Evolutionary conservation across 2,797 vertebrate species (phyloP).

Genomic region (Orestias chungarensis): DNA sequence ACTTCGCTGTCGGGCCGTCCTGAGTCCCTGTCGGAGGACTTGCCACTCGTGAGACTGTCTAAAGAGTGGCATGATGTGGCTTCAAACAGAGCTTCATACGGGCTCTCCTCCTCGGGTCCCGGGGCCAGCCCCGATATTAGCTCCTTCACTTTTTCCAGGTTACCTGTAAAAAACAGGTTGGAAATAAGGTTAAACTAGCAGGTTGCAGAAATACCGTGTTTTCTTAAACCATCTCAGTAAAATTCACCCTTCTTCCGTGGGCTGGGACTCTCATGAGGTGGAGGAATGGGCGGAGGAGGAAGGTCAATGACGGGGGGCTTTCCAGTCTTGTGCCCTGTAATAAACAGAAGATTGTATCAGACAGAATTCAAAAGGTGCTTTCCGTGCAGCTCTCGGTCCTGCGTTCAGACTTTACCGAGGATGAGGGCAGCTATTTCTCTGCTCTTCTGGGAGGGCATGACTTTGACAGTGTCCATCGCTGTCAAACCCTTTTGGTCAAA

Average conservation of each 20-base stretch:
- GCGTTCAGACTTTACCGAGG: slow-evolving; percentile 77
- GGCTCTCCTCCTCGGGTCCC: slow-evolving; percentile 87
- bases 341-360: slow-evolving; percentile 34
- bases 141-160: slow-evolving; percentile 85
- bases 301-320: slow-evolving; percentile 74
- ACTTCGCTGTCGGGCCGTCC: slow-evolving; percentile 83
- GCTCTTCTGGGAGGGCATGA: slow-evolving; percentile 97
- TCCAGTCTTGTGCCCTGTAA: slow-evolving; percentile 78
- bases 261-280: slow-evolving; percentile 76
- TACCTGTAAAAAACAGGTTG: slow-evolving; percentile 68
- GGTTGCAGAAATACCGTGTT: not conserved
- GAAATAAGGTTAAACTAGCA: slow-evolving; percentile 1
- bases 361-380: slow-evolving; percentile 8
- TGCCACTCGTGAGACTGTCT: slow-evolving; percentile 93
- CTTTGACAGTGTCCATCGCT: slow-evolving; percentile 92
- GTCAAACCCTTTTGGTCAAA: slow-evolving; percentile 89
- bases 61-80: slow-evolving; percentile 94
- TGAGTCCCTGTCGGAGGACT: slow-evolving; percentile 91
- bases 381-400: not conserved
- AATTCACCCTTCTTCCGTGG: slow-evolving; percentile 74
- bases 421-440: slow-evolving; percentile 91
- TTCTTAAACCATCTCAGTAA: not conserved
- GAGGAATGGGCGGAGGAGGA: slow-evolving; percentile 78
- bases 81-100: slow-evolving; percentile 92
- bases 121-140: slow-evolving; percentile 84